Evolutionary conservation across 2,797 vertebrate species (phyloP).

Genomic region (Alosa sapidissima): DNA sequence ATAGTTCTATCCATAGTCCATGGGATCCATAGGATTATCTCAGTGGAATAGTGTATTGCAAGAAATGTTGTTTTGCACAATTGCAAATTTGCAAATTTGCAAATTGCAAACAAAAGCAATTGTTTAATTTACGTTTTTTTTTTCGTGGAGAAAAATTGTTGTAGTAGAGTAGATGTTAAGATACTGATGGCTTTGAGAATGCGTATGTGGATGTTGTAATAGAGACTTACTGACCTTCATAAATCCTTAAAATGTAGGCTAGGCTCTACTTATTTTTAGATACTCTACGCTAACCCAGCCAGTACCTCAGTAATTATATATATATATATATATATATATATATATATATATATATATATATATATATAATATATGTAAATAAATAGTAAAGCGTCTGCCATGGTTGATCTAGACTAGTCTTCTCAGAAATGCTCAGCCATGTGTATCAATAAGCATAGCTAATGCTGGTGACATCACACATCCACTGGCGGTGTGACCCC

Average conservation of each 20-base stretch:
- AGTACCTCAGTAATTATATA: too few species aligned
- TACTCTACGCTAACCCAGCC: too few species aligned
- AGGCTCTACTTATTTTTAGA: neutral
- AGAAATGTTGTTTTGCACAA: neutral
- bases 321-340: too few species aligned
- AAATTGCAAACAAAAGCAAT: too few species aligned
- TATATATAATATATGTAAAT: too few species aligned
- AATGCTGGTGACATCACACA: slow-evolving; percentile 69
- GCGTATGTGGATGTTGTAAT: slow-evolving; percentile 48
- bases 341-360: too few species aligned
- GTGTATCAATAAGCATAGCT: slow-evolving; percentile 68
- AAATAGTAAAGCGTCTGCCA: neutral
- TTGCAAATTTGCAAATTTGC: too few species aligned
- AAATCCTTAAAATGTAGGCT: neutral
- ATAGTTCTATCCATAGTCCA: neutral
- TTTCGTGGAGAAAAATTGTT: neutral
- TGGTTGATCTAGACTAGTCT: neutral
- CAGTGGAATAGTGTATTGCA: neutral
- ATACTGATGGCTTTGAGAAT: slow-evolving; percentile 39
- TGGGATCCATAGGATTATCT: neutral
- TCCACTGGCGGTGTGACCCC: slow-evolving; percentile 69
- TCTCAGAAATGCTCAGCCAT: slow-evolving; percentile 52
- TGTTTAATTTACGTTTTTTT: neutral
- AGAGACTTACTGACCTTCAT: neutral
- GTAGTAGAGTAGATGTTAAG: slow-evolving; percentile 49